Percentiles rank a stretch among this genome's conserved stretches.
Evolutionary conservation across 2,113 vertebrate genomes (phyloP).

Genomic region (Alosa alosa): DNA sequence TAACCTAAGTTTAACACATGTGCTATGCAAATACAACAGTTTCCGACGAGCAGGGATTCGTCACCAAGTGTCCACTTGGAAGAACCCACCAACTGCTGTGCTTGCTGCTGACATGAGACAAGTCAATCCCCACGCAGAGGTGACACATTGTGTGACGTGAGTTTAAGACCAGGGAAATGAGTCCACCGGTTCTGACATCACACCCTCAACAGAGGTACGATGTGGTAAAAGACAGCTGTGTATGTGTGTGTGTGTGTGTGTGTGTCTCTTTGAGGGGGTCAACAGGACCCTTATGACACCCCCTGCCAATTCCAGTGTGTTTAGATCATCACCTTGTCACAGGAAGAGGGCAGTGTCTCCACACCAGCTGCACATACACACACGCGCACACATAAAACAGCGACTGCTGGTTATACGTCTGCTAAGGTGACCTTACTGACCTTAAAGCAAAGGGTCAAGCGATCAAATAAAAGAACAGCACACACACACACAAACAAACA

Average conservation of each 20-base stretch:
- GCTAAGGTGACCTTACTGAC: not conserved
- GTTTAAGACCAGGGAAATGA: too few relatives aligned
- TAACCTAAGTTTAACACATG: too few relatives aligned
- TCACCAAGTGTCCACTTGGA: too few relatives aligned
- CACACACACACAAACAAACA: not conserved
- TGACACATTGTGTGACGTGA: not conserved
- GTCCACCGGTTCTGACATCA: not conserved
- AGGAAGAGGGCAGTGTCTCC: not conserved
- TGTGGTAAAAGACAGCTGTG: not conserved
- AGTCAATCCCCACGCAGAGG: not conserved
- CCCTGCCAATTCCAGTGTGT: not conserved
- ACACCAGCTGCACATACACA: not conserved
- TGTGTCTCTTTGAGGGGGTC: slow-evolving; percentile 40
- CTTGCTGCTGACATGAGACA: too few relatives aligned
- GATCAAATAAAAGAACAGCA: not conserved
- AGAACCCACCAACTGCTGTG: too few relatives aligned
- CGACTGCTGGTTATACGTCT: not conserved
- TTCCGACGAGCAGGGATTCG: too few relatives aligned
- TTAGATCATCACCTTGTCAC: slow-evolving; percentile 11
- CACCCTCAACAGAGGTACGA: not conserved
- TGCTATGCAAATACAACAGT: too few relatives aligned
- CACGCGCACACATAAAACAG: not conserved
- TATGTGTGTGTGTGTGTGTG: not conserved
- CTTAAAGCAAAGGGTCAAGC: not conserved
- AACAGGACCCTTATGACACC: slow-evolving; percentile 26